A percentile compares a stretch with the other conserved stretches of the same genome.
Conservation (phyloP, 2,113 vertebrate genomes). For the Onychostruthus taczanowskii region DNA sequence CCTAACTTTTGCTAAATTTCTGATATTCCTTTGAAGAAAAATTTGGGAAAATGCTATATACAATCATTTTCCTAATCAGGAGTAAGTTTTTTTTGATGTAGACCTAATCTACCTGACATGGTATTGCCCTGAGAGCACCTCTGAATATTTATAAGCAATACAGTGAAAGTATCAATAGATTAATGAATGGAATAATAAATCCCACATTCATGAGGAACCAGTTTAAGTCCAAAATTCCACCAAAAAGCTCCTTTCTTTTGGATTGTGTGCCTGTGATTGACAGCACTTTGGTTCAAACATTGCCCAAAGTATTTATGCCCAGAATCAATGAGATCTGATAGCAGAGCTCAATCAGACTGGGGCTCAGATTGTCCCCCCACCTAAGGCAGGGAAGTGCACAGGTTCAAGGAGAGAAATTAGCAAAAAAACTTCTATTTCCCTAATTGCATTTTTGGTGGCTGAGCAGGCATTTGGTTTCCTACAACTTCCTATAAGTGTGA, state of each 20-base stretch:
- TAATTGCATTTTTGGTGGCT: neutral
- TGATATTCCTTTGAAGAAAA: neutral
- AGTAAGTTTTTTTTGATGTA: neutral
- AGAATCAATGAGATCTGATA: neutral
- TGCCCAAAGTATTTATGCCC: neutral
- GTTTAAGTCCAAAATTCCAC: neutral
- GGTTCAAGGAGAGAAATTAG: neutral
- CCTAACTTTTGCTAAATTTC: neutral
- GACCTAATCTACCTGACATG: neutral
- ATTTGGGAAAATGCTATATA: neutral
- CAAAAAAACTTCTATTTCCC: neutral
- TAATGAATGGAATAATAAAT: neutral
- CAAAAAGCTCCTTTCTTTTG: neutral
- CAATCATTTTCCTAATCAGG: neutral
- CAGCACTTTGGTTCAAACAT: neutral
- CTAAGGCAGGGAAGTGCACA: neutral
- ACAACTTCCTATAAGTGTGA: neutral
- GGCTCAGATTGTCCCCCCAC: neutral
- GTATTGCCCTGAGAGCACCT: neutral
- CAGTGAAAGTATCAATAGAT: neutral
- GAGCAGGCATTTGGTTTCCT: neutral
- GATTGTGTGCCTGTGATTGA: neutral
- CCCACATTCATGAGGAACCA: neutral
- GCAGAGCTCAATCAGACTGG: neutral
- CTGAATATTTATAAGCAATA: neutral